Conservation (phyloP, 2,888 invertebrate species). For the Hofmannophila pseudospretella region DNA sequence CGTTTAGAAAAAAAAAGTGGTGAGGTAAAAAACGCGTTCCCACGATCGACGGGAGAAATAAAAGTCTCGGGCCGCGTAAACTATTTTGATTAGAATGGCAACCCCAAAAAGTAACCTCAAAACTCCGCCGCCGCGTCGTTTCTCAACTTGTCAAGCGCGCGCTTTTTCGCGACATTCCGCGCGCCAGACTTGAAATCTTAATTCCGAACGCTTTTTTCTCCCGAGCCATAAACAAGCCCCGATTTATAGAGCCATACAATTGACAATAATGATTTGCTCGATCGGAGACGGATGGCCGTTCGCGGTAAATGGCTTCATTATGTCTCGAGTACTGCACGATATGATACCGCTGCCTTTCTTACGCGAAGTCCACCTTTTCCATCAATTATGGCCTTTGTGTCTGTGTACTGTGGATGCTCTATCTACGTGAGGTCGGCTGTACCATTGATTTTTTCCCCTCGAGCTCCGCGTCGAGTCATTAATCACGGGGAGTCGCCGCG, state of each 20-base stretch:
- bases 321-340: slow-evolving; percentile 24
- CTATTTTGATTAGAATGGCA: slow-evolving; percentile 77
- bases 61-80: slow-evolving; percentile 60
- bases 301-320: slow-evolving; percentile 55
- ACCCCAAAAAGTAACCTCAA: slow-evolving; percentile 58
- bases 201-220: slow-evolving; percentile 53
- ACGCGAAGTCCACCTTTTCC: no score
- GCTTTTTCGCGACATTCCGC: slow-evolving; percentile 60
- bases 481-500: slow-evolving; percentile 45
- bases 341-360: slow-evolving; percentile 27
- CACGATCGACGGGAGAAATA: slow-evolving; percentile 42
- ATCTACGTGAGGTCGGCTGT: no score
- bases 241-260: slow-evolving; percentile 55
- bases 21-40: slow-evolving; percentile 35
- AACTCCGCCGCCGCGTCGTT: slow-evolving; percentile 59
- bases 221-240: slow-evolving; percentile 37
- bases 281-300: slow-evolving; percentile 35
- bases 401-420: no score
- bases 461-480: slow-evolving; percentile 40
- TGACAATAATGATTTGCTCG: slow-evolving; percentile 52
- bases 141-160: slow-evolving; percentile 65
- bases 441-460: slow-evolving; percentile 39
- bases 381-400: no score
- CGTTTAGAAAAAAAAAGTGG: slow-evolving; percentile 21
- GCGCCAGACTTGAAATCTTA: slow-evolving; percentile 68